Percentiles rank a stretch among this genome's conserved stretches.
phyloP scores from a whole-genome alignment of 1,140 invertebrate genomes.

The Caligus rogercresseyi region DNA sequence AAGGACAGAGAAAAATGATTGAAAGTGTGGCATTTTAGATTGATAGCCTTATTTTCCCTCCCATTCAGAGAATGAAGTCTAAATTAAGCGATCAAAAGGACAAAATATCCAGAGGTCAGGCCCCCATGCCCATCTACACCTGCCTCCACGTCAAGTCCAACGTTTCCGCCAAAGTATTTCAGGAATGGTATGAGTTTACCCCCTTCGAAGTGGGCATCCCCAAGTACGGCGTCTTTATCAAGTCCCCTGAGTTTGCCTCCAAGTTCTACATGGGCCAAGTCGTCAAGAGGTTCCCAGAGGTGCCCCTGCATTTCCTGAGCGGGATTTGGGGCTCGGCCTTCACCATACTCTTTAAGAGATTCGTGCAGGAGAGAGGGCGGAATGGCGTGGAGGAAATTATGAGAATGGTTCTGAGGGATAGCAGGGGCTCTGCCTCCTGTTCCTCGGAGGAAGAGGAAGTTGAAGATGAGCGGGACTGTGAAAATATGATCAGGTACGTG shows the following conservation, averaged over 20 bases:
- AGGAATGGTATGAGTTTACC: constrained; percentile 38
- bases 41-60: too few species aligned
- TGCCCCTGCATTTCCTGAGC: constrained; percentile 30
- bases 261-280: constrained; percentile 35
- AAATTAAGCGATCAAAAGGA: constrained; percentile 29
- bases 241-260: constrained; percentile 31
- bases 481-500: constrained; percentile 23
- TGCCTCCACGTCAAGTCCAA: constrained; percentile 35
- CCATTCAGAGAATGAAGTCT: constrained; percentile 29
- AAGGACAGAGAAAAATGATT: too few species aligned
- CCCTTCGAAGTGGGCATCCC: constrained; percentile 35
- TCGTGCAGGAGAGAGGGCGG: constrained; percentile 28
- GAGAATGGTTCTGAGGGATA: constrained; percentile 26
- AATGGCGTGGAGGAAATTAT: constrained; percentile 31
- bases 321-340: constrained; percentile 37
- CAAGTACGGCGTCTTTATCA: constrained; percentile 36
- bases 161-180: constrained; percentile 33
- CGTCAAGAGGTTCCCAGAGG: constrained; percentile 30
- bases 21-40: too few species aligned
- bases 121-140: constrained; percentile 33
- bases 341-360: constrained; percentile 33
- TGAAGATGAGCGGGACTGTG: constrained; percentile 6
- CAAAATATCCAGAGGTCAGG: constrained; percentile 28
- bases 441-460: neutral
- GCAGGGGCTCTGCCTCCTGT: neutral